Evolutionary conservation across 2,888 invertebrate genomes (phyloP).

Genomic region (Patella caerulea): DNA sequence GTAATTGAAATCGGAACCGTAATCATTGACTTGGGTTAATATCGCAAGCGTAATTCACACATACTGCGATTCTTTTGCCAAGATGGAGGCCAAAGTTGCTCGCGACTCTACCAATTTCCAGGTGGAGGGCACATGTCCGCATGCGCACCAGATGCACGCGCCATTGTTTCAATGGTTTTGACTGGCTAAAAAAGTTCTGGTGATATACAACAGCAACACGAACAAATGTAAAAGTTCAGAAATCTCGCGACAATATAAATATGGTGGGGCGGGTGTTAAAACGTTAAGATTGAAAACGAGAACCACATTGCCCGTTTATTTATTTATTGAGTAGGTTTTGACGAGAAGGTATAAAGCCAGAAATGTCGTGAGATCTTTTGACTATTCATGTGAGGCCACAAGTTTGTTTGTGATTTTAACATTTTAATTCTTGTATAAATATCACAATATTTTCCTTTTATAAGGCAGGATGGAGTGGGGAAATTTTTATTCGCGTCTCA

Average conservation of each 20-base stretch:
- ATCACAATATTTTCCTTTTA: background rate
- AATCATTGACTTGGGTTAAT: constrained; percentile 21
- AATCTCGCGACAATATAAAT: constrained; percentile 24
- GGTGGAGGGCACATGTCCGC: constrained; percentile 19
- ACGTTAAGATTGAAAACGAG: constrained; percentile 12
- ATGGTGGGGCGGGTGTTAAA: constrained; percentile 15
- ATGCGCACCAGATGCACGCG: constrained; percentile 17
- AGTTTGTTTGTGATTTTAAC: constrained; percentile 4
- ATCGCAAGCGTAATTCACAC: constrained; percentile 8
- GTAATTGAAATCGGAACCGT: constrained; percentile 22
- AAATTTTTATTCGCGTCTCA: background rate
- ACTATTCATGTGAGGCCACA: constrained; percentile 3
- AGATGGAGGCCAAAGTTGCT: background rate
- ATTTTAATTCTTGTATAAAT: constrained; percentile 6
- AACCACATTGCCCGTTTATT: constrained; percentile 14
- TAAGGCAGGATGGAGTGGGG: background rate
- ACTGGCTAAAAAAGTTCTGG: constrained; percentile 7
- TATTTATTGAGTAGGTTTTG: constrained; percentile 19
- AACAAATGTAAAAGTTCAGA: constrained; percentile 27
- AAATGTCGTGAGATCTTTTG: constrained; percentile 19
- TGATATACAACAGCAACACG: constrained; percentile 14
- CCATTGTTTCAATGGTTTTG: constrained; percentile 16
- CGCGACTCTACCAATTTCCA: constrained; percentile 5
- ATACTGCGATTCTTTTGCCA: background rate
- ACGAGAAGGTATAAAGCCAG: constrained; percentile 13